These are phyloP conservation scores for Cichladusa arquata DNA, from an alignment of 2,113 vertebrate genomes.

Conservation along the genomic window DNA sequence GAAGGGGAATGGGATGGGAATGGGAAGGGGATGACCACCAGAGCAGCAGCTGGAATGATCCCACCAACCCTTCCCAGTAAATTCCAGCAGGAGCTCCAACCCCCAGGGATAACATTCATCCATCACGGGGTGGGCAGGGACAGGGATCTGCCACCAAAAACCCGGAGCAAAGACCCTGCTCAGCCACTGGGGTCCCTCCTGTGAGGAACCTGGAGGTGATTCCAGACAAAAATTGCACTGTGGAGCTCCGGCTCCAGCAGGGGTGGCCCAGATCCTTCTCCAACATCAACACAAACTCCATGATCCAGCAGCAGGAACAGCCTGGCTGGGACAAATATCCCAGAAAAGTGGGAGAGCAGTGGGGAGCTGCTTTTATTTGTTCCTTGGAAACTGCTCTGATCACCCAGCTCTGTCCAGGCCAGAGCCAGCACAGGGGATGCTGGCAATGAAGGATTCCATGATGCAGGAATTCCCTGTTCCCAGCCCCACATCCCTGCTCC, in stretches of 20 bases:
- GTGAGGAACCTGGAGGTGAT: neutral
- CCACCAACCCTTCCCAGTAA: neutral
- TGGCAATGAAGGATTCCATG: neutral
- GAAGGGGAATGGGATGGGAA: too few species aligned
- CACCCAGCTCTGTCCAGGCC: neutral
- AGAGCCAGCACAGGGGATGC: neutral
- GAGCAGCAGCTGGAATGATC: neutral
- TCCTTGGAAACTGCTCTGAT: neutral
- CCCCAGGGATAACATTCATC: neutral
- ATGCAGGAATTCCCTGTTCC: neutral
- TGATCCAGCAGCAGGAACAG: neutral
- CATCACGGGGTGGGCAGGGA: accelerated
- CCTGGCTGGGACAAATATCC: neutral
- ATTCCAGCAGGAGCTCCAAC: neutral
- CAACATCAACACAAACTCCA: accelerated
- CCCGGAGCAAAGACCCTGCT: neutral
- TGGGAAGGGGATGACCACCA: too few species aligned
- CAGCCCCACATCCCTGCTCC: neutral
- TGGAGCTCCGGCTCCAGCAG: neutral
- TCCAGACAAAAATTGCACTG: neutral
- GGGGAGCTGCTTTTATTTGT: neutral
- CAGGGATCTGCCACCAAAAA: neutral
- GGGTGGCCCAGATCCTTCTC: neutral
- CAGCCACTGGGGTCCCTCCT: neutral
- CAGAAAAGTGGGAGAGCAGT: neutral